A percentile compares a stretch with the other conserved stretches of the same genome.
These are phyloP conservation scores for Henicopernis longicauda DNA, from an alignment of 2,113 vertebrate genomes.

Conservation along the genomic window DNA sequence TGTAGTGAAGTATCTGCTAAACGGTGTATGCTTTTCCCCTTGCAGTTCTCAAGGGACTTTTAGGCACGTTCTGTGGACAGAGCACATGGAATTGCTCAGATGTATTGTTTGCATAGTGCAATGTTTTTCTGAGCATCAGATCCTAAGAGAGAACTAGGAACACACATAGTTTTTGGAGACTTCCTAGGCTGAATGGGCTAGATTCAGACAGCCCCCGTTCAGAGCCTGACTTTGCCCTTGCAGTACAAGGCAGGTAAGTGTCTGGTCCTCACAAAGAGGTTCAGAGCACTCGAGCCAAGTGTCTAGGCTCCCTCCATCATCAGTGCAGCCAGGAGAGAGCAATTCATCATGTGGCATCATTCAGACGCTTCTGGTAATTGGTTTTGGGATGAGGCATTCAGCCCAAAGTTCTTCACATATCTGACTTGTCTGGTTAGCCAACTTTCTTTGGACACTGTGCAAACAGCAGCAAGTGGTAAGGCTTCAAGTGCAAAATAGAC, in stretches of 20 bases:
- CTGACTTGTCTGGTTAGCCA: background rate
- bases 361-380: background rate
- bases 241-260: background rate
- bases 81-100: slow-evolving; percentile 17
- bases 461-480: background rate
- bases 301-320: background rate
- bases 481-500: background rate
- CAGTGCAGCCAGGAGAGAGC: background rate
- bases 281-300: background rate
- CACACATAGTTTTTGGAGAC: background rate
- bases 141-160: background rate
- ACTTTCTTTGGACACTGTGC: background rate
- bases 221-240: background rate
- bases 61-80: slow-evolving; percentile 4
- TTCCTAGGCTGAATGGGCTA: background rate
- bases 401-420: background rate
- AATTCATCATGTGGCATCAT: background rate
- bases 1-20: slow-evolving; percentile 24
- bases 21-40: background rate
- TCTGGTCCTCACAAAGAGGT: background rate
- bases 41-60: background rate
- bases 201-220: background rate
- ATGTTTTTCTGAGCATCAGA: background rate
- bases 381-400: background rate
- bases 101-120: background rate